Base-by-base conservation (phyloP, 2,113 vertebrate genomes). In the Albula goreensis region DNA sequence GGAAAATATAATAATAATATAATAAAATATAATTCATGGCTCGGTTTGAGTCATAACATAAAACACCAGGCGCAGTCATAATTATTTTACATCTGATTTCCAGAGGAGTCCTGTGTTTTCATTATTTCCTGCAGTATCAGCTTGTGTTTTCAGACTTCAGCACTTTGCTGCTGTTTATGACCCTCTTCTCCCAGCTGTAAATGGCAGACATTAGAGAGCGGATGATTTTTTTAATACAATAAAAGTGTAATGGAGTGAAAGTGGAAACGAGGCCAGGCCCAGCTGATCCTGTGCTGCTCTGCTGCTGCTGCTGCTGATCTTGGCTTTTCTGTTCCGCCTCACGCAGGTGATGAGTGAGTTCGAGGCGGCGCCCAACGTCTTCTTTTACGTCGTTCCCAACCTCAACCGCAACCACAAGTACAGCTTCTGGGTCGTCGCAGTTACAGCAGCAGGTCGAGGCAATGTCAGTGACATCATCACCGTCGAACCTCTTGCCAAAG, bases 271-370 rank as follows among this genome's bases (percentile, higher is more conserved):
- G 70, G 9, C 8, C 70, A 7, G 31, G 22, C 1, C 31, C 7
- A 25, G 22, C 70, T 74, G 70, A 74, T 31, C 22, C 22, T 74
- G 70, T 74, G 70, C 70, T 70, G 17, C n/a, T 70, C 0, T 3
- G 10, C 22, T 70, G 3, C 22, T n/a, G 7, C 52, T n/a, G 9
- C 83, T 50, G n/a, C 4, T 3, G 6, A 10, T 15, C 56, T 0
- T 15, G 3, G 11, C 56, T 15, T 22, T 9, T n/a, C 70, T 85
- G 4, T 89, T 13, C 92, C 92, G 8, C 91, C 82, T 94, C 92
- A 83, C 89, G 87, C 93, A 99, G 98, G 97, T 99, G 92, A 98
- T 98, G 95, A 99, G 98, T 83, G 98, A 99, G 92, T 99, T 99
- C 88, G 98, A 99, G 93, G 98, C 98, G 3, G 97, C 97, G 51